A percentile compares a stretch with the other conserved stretches of the same genome.
Conservation (phyloP, 2,888 invertebrate species). For the Epistrophella euchroma region DNA sequence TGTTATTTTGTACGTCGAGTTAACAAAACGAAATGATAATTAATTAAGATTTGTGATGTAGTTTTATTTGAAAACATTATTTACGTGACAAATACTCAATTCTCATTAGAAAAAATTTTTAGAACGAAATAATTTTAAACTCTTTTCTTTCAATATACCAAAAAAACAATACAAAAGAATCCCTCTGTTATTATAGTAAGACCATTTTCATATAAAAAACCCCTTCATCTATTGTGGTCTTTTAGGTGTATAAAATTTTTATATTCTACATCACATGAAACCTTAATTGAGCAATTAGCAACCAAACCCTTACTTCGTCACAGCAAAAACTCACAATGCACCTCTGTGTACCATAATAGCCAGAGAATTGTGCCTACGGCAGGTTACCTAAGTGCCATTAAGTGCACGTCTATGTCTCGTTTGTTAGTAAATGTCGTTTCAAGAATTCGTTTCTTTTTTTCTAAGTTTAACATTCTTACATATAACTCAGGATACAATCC, state of each 20-base stretch:
- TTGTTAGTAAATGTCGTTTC: slow-evolving; percentile 46
- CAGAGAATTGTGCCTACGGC: slow-evolving; percentile 21
- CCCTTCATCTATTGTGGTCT: slow-evolving; percentile 21
- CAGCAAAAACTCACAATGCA: slow-evolving; percentile 3
- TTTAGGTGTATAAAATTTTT: neutral
- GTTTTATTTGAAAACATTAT: too few species aligned
- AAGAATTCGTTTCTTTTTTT: slow-evolving; percentile 10
- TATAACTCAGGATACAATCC: neutral
- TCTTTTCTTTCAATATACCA: too few species aligned
- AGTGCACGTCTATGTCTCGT: slow-evolving; percentile 55
- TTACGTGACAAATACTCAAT: too few species aligned
- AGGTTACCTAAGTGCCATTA: slow-evolving; percentile 46
- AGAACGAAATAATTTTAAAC: too few species aligned
- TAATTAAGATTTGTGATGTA: too few species aligned
- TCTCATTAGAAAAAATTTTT: too few species aligned
- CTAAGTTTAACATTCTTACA: neutral
- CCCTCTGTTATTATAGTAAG: neutral
- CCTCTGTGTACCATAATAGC: neutral
- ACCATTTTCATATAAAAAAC: neutral
- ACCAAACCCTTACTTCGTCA: slow-evolving; percentile 22
- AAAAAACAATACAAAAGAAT: neutral
- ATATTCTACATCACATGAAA: slow-evolving; percentile 3
- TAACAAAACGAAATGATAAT: too few species aligned
- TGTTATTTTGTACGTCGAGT: too few species aligned
- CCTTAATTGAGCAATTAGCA: slow-evolving; percentile 40